Evolutionary conservation across 2,888 invertebrate species (phyloP).

Genomic region (Drosophila mimica): DNA sequence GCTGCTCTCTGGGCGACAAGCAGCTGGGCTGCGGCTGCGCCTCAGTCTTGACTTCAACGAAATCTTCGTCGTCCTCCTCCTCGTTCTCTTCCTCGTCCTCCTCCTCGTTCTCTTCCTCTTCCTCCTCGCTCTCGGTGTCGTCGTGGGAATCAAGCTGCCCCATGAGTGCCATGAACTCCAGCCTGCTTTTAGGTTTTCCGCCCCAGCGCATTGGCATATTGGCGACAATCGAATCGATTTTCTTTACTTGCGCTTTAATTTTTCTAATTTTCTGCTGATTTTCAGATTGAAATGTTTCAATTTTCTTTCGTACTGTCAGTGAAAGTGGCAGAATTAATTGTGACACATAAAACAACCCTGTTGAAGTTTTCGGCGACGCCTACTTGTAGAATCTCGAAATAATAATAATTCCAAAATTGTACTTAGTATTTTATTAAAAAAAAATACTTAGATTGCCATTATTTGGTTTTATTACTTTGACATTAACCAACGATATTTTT

Average conservation of each 20-base stretch:
- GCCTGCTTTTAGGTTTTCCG: background rate
- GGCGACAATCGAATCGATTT: background rate
- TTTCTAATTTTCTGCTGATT: background rate
- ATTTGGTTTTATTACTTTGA: conserved; percentile 70
- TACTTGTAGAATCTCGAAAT: background rate
- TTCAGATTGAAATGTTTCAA: background rate
- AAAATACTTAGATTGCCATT: conserved; percentile 49
- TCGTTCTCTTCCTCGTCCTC: background rate
- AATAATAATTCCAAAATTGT: background rate
- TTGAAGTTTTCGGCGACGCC: background rate
- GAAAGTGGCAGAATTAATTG: background rate
- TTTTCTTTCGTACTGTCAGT: background rate
- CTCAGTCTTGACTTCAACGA: background rate
- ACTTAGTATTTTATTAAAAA: background rate
- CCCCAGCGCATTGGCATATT: background rate
- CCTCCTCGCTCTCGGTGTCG: background rate
- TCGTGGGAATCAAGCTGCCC: background rate
- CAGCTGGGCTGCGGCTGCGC: background rate
- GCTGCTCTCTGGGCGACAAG: background rate
- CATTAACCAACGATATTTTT: conserved; percentile 38
- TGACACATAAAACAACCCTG: background rate
- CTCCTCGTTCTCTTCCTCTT: background rate
- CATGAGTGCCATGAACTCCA: background rate
- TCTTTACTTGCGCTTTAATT: background rate
- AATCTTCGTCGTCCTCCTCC: background rate